Base-by-base conservation (phyloP, 2,113 vertebrate species). In the Notechis scutatus region DNA sequence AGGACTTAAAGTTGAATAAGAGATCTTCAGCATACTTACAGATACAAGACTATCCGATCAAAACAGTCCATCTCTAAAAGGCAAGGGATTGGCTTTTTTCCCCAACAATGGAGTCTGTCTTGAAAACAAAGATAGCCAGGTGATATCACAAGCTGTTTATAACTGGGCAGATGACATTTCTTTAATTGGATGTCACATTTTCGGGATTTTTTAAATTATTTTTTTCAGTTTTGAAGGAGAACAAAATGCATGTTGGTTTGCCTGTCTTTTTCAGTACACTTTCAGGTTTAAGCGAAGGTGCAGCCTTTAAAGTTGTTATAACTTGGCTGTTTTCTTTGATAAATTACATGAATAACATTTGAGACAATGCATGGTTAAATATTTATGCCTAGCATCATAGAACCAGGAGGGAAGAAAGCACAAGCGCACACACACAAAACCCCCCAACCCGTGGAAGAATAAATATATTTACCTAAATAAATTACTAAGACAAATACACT, bases 401-500 rank as follows among this genome's bases (percentile, higher is more conserved):
- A 97, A 98, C 97, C 96, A 97, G 97, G 88, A 45, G 74, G 26
- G 29, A 81, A 47, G 96, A 81, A 81, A 81, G 18, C 69, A 81
- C 34, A 39, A 20, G 18, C 3, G 97, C 96, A 95, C 97, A 97
- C 96, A 96, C 90, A 96, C 90, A 98, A 97, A 97, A 97, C 95
- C 96, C 97, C 97, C 98, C 54, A 89, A 81, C 34, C 69, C 34
- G 2, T 0, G 97, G 97, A 98, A 98, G 98, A 98, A 98, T 97
- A 98, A 98, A 98, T 98, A 98, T 98, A 98, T 98, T 98, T 98
- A 98, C 98, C 97, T 98, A 98, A 98, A 98, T 98, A 98, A 98
- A 98, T 98, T 98, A 98, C 97, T 96, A 98, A 98, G 98, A 98
- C 98, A 98, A 98, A 98, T 98, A 98, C 97, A 98, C 98, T 98